These are phyloP conservation scores for Sarcophaga carnaria DNA, from an alignment of 2,888 invertebrate genomes.

Conservation along the genomic window DNA sequence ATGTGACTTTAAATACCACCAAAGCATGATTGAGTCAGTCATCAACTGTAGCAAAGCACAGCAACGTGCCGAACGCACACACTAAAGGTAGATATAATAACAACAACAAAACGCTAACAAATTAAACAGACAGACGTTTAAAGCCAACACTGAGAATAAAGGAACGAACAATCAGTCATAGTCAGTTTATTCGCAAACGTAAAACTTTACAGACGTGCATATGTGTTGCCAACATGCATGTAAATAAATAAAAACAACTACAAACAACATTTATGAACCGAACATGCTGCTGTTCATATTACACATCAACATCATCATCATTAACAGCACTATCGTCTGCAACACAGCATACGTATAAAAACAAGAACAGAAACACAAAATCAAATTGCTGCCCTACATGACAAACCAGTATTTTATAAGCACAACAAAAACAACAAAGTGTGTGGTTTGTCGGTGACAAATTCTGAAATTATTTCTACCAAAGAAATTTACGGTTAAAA, in stretches of 20 bases:
- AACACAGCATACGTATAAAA: not conserved
- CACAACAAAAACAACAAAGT: slow-evolving; percentile 20
- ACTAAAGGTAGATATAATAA: slow-evolving; percentile 24
- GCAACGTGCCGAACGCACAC: slow-evolving; percentile 4
- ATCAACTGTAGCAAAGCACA: not conserved
- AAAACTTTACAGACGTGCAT: slow-evolving; percentile 63
- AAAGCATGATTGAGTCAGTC: slow-evolving; percentile 43
- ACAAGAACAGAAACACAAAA: not conserved
- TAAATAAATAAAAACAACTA: slow-evolving; percentile 6
- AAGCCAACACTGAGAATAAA: not conserved
- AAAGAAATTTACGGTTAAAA: slow-evolving; percentile 14
- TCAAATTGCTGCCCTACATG: slow-evolving; percentile 2
- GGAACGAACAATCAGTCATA: slow-evolving; percentile 2
- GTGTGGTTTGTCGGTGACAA: slow-evolving; percentile 4
- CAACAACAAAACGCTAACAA: not conserved
- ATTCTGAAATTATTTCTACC: not conserved
- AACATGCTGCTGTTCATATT: not conserved
- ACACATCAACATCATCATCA: not conserved
- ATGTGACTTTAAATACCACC: not conserved
- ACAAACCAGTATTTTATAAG: slow-evolving; percentile 28
- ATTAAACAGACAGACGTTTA: not conserved
- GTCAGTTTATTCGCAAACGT: slow-evolving; percentile 58
- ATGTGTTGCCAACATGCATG: slow-evolving; percentile 1
- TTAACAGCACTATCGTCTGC: not conserved
- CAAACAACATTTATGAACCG: not conserved